Percentiles rank a stretch among this genome's conserved stretches.
These are phyloP conservation scores for Hydrotaea cyrtoneurina DNA, from an alignment of 2,888 invertebrate species.

Conservation along the genomic window DNA sequence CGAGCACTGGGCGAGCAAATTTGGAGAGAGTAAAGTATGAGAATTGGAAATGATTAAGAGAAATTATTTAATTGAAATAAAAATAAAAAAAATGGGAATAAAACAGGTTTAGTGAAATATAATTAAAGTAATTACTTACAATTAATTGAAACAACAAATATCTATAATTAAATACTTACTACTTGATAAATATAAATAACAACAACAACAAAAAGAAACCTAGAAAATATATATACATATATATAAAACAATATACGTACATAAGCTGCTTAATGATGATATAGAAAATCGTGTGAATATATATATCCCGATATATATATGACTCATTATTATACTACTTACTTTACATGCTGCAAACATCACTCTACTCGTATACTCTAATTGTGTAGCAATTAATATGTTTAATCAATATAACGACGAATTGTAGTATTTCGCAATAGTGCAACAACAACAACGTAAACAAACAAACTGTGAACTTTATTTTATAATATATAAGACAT, in stretches of 20 bases:
- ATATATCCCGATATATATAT: not conserved
- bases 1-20: not conserved
- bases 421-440: not conserved
- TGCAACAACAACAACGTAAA: constrained; percentile 9
- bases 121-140: not conserved
- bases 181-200: not conserved
- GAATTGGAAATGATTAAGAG: constrained; percentile 14
- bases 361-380: not conserved
- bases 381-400: not conserved
- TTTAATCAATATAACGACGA: constrained; percentile 24
- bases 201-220: not conserved
- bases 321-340: too few relatives aligned
- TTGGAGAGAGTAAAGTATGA: not conserved
- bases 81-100: constrained; percentile 10
- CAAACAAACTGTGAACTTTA: constrained; percentile 28
- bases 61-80: not conserved
- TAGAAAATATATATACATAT: not conserved
- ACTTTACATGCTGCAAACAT: not conserved
- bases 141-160: not conserved
- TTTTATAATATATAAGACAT: constrained; percentile 7
- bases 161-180: constrained; percentile 1
- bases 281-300: not conserved
- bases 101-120: constrained; percentile 33
- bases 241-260: constrained; percentile 32
- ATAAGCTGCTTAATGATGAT: constrained; percentile 35